A percentile compares a stretch with the other conserved stretches of the same genome.
These are phyloP conservation scores for Odontothrips loti DNA, from an alignment of 2,888 invertebrate species.

Conservation along the genomic window DNA sequence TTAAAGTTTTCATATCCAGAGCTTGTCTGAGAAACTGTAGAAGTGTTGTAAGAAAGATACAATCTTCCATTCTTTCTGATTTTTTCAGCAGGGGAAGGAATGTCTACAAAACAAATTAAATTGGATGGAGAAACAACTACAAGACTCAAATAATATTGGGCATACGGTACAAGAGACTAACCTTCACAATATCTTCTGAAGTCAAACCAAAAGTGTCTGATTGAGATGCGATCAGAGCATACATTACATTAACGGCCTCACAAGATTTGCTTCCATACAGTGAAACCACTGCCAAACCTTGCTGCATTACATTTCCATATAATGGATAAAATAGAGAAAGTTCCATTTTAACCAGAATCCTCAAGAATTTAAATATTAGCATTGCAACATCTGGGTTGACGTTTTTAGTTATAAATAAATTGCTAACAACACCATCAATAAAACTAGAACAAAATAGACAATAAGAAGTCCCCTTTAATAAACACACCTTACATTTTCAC, in stretches of 20 bases:
- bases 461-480: background rate
- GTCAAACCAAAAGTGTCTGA: background rate
- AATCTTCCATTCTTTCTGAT: background rate
- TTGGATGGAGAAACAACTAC: background rate
- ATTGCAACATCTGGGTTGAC: background rate
- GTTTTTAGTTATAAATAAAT: background rate
- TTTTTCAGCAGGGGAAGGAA: background rate
- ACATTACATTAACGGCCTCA: background rate
- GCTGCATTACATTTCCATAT: background rate
- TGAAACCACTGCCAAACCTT: background rate
- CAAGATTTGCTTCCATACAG: background rate
- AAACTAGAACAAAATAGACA: background rate
- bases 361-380: background rate
- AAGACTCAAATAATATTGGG: too few relatives aligned
- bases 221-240: background rate
- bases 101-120: background rate
- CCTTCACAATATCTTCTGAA: background rate
- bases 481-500: background rate
- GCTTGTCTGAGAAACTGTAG: background rate
- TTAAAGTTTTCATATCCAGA: background rate
- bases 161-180: background rate
- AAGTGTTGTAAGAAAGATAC: background rate
- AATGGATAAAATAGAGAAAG: background rate
- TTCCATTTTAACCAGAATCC: background rate
- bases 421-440: background rate